Base-by-base conservation (phyloP, 2,888 invertebrate species). In the Cheilosia variabilis region DNA sequence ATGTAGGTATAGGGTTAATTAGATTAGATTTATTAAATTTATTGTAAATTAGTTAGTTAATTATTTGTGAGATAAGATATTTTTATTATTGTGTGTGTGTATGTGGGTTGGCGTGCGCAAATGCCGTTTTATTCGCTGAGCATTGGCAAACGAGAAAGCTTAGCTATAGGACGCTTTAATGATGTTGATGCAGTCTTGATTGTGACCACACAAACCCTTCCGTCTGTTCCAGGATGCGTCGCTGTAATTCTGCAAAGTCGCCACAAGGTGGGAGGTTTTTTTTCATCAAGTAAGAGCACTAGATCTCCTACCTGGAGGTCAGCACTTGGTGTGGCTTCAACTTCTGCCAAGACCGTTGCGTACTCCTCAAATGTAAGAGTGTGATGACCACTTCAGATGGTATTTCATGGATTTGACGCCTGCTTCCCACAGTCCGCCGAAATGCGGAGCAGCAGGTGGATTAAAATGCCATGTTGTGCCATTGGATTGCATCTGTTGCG, bases 381-480 rank as follows among this genome's bases (percentile, higher is more conserved):
- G 41, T 73, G 47, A 19, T 73, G 63, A 4, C 63, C 65, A 50
- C 15, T 41, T 65, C 4, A 65, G 22, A 31, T 58, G 41, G 22
- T 76, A 15, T 7, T 66, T 66, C 52, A 66, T 66, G 10, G 34
- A 37, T 3, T 37, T 37, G 10, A 37, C 34, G 13, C 34, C 13
- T 13, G 34, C 34, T 10, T 37, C 34, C 34, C 34, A 37, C 10
- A 37, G 34, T 37, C 34, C 34, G 3, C 10, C 34, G 34, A 37
- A 72, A 15, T 73, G 63, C 4, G 73, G 73, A 22, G 73, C 73
- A 10, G 73, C 63, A 22, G 63, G 73, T 10, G 72, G 62, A 5
- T 73, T 73, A 27, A 63, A 73, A 7, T 55, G 55, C 63, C 63
- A 63, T 4, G 22, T 47, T n/a, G n/a, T 7, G n/a, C n/a, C n/a